Conservation (phyloP, 2,797 vertebrate genomes). For the Onychomys arenicola region DNA sequence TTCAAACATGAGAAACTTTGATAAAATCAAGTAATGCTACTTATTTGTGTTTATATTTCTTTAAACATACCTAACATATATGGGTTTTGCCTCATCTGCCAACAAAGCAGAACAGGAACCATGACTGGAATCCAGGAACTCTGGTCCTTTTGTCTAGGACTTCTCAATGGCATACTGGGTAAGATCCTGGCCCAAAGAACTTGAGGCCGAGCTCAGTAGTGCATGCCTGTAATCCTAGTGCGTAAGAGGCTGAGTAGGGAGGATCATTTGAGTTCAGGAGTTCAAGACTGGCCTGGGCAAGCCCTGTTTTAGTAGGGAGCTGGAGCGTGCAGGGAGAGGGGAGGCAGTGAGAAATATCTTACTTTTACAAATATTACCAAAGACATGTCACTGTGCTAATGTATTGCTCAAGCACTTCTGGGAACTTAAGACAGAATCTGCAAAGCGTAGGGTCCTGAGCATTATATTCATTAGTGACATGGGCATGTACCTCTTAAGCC, state of each 20-base stretch:
- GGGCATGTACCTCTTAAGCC: not conserved
- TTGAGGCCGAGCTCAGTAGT: not conserved
- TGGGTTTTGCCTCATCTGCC: not conserved
- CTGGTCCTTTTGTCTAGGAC: conserved; percentile 2
- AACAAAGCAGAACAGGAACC: not conserved
- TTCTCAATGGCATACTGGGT: not conserved
- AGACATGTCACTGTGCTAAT: not conserved
- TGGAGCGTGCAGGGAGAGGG: too few species aligned
- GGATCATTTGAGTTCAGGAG: not conserved
- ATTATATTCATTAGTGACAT: not conserved
- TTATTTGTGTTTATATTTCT: conserved; percentile 38
- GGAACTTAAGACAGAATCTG: not conserved
- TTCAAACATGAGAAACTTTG: conserved; percentile 50
- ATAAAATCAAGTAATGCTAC: not conserved
- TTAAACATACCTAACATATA: conserved; percentile 1
- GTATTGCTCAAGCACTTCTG: not conserved
- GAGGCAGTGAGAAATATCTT: not conserved
- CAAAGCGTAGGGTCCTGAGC: not conserved
- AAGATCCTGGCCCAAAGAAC: not conserved
- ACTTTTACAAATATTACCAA: conserved; percentile 27
- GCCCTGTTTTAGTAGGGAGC: not conserved
- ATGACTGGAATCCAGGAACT: not conserved
- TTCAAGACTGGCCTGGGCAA: not conserved
- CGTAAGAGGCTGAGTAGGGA: not conserved
- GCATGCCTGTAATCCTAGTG: not conserved